Evolutionary conservation across 1,140 invertebrate species (phyloP).

Genomic region (Eubasilissa regina): DNA sequence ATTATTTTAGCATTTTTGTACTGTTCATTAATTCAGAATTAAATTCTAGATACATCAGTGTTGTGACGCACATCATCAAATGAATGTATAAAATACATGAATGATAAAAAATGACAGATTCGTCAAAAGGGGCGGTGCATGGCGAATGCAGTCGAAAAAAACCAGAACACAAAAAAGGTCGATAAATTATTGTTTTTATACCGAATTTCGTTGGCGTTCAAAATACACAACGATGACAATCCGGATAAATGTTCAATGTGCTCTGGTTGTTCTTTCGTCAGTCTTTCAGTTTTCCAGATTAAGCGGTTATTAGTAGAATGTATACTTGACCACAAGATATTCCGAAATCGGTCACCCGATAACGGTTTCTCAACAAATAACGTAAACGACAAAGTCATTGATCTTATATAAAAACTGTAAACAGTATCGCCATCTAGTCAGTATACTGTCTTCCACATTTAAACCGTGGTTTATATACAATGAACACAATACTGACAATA

Average conservation of each 20-base stretch:
- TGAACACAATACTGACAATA: background rate
- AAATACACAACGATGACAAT: background rate
- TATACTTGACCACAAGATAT: constrained; percentile 6
- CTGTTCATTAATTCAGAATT: too few relatives aligned
- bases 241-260: constrained; percentile 11
- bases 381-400: constrained; percentile 6
- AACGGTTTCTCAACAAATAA: constrained; percentile 9
- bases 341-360: constrained; percentile 30
- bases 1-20: too few relatives aligned
- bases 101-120: too few relatives aligned
- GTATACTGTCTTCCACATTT: background rate
- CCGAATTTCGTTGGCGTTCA: background rate
- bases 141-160: too few relatives aligned
- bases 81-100: too few relatives aligned
- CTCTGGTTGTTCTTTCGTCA: constrained; percentile 11
- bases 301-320: constrained; percentile 20
- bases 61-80: too few relatives aligned
- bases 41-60: too few relatives aligned
- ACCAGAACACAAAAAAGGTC: too few relatives aligned
- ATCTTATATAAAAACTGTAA: constrained; percentile 15
- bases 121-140: background rate
- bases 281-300: constrained; percentile 24
- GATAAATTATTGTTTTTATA: background rate
- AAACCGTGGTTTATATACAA: background rate
- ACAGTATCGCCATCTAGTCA: background rate